phyloP scores from a whole-genome alignment of 2,888 invertebrate genomes.

The Heliconius erato region DNA sequence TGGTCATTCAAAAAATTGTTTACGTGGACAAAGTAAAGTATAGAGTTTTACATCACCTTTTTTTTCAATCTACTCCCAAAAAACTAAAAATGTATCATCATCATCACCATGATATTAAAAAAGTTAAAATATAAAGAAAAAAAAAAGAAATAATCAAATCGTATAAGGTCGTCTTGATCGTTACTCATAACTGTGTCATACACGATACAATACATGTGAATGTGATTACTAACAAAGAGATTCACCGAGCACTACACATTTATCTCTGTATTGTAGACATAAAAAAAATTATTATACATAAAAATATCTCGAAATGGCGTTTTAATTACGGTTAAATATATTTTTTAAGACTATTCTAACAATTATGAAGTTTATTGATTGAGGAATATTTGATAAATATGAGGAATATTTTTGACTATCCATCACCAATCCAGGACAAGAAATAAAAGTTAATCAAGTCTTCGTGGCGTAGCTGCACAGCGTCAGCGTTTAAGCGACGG shows the following conservation, averaged over 20 bases:
- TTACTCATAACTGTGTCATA: slow-evolving; percentile 48
- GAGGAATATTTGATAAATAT: too few species aligned
- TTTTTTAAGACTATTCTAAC: too few species aligned
- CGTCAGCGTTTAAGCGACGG: neutral
- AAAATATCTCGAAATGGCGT: neutral
- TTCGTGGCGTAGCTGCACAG: too few species aligned
- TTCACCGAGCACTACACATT: slow-evolving; percentile 7
- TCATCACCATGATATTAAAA: too few species aligned
- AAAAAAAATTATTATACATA: neutral
- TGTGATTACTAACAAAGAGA: slow-evolving; percentile 25
- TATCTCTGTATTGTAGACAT: neutral
- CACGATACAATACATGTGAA: neutral
- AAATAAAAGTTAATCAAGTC: too few species aligned
- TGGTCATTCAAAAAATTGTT: neutral
- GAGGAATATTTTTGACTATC: too few species aligned
- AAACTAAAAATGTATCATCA: too few species aligned
- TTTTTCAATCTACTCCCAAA: neutral
- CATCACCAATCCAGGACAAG: too few species aligned
- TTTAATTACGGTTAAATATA: neutral
- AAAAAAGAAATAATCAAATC: slow-evolving; percentile 47
- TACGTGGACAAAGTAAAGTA: neutral
- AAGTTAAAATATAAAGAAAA: slow-evolving; percentile 56
- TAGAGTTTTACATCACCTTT: neutral
- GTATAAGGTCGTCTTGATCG: slow-evolving; percentile 56
- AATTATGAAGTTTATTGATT: too few species aligned